Percentiles rank a stretch among this genome's conserved stretches.
These are phyloP conservation scores for Sceloporus undulatus DNA, from an alignment of 2,113 vertebrate species.

Conservation along the genomic window DNA sequence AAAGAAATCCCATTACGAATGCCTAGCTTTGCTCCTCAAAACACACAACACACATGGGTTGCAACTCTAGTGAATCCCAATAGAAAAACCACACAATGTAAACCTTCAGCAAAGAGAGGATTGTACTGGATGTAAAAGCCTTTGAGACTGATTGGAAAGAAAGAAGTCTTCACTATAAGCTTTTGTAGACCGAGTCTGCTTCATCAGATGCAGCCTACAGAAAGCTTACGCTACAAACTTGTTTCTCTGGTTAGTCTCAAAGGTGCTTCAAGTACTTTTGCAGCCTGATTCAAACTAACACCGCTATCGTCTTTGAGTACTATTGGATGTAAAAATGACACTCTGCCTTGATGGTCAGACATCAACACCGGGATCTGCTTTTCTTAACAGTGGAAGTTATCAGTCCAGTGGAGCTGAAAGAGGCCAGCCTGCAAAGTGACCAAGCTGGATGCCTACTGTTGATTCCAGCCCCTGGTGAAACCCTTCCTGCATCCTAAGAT, in stretches of 20 bases:
- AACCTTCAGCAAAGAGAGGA: not conserved
- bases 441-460: constrained; percentile 21
- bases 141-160: too few relatives aligned
- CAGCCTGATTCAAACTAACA: too few relatives aligned
- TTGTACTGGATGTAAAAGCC: not conserved
- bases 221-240: not conserved
- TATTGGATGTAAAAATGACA: not conserved
- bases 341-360: not conserved
- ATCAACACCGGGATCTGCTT: not conserved
- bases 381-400: not conserved
- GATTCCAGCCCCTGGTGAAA: not conserved
- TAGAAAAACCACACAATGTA: not conserved
- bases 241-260: too few relatives aligned
- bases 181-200: not conserved
- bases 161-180: too few relatives aligned
- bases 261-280: too few relatives aligned
- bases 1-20: not conserved
- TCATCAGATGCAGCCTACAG: not conserved
- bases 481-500: constrained; percentile 22
- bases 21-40: not conserved
- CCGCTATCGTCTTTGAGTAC: too few relatives aligned
- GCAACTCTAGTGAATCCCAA: not conserved
- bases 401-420: not conserved
- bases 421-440: constrained; percentile 35
- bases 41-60: not conserved